Percentiles rank a stretch among this genome's conserved stretches.
Conservation (phyloP, 64 coral and sea anemone species). For the Exaiptasia diaphana region DNA sequence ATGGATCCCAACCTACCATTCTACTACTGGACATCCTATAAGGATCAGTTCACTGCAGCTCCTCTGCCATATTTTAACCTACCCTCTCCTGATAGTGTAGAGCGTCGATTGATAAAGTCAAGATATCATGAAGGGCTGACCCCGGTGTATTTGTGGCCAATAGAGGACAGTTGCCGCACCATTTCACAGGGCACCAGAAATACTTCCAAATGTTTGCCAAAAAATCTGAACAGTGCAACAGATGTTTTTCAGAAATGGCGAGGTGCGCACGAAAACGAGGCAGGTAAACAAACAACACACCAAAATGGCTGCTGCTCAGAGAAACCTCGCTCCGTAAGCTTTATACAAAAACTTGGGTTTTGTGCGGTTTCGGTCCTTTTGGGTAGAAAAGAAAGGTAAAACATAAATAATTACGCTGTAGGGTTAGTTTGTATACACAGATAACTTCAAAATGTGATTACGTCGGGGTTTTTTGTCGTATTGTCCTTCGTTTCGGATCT, state of each 20-base stretch:
- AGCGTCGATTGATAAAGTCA: too few relatives aligned
- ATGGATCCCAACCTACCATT: conserved; percentile 40
- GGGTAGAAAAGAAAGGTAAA: not conserved
- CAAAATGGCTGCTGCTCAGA: conserved; percentile 22
- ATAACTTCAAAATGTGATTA: conserved; percentile 8
- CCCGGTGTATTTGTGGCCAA: too few relatives aligned
- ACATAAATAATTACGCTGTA: not conserved
- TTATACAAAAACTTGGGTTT: not conserved
- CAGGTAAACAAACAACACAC: not conserved
- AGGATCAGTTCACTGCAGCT: too few relatives aligned
- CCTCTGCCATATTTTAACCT: too few relatives aligned
- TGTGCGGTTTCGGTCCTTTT: not conserved
- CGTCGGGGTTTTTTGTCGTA: not conserved
- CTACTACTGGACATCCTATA: conserved; percentile 22
- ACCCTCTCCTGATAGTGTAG: too few relatives aligned
- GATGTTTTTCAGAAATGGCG: not conserved
- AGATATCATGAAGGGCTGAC: too few relatives aligned
- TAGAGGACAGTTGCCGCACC: too few relatives aligned
- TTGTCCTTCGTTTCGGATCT: not conserved
- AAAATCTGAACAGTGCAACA: not conserved
- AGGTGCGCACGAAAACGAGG: not conserved
- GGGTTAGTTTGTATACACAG: not conserved
- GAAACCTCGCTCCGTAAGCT: not conserved
- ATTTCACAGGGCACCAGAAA: too few relatives aligned
- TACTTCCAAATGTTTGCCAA: too few relatives aligned